Conservation (phyloP, 2,797 vertebrate genomes). For the Chromobotia macracanthus region DNA sequence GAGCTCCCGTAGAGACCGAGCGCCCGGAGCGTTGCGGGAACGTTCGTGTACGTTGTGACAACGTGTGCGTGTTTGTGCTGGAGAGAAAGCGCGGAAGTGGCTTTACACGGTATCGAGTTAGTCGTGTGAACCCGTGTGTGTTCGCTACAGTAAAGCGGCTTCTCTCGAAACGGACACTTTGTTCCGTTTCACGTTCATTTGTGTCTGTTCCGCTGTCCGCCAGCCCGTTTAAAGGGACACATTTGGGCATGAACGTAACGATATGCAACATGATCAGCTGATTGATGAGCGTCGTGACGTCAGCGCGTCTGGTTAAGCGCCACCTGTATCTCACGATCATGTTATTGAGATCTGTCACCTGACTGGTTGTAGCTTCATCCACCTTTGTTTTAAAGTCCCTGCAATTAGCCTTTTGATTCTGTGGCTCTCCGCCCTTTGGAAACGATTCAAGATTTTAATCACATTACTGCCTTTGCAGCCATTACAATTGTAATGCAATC, state of each 20-base stretch:
- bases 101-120: no score
- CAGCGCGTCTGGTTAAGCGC: background rate
- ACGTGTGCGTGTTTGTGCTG: no score
- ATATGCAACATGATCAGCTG: slow-evolving; percentile 52
- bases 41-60: no score
- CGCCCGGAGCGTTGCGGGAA: no score
- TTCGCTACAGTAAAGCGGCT: no score
- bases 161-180: slow-evolving; percentile 86
- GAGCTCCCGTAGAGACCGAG: no score
- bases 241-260: slow-evolving; percentile 84
- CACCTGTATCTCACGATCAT: no score
- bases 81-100: no score
- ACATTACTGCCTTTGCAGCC: slow-evolving; percentile 70
- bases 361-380: slow-evolving; percentile 54
- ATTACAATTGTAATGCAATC: slow-evolving; percentile 82
- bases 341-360: background rate
- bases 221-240: slow-evolving; percentile 78
- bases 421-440: slow-evolving; percentile 74
- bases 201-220: slow-evolving; percentile 83
- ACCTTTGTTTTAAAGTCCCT: slow-evolving; percentile 66
- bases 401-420: slow-evolving; percentile 72
- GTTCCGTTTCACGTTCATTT: slow-evolving; percentile 91
- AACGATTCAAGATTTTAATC: slow-evolving; percentile 79
- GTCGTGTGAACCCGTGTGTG: no score
- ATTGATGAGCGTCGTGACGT: slow-evolving; percentile 51